A percentile compares a stretch with the other conserved stretches of the same genome.
phyloP scores from a whole-genome alignment of 1,140 invertebrate species.

The Brachionus rubens region DNA sequence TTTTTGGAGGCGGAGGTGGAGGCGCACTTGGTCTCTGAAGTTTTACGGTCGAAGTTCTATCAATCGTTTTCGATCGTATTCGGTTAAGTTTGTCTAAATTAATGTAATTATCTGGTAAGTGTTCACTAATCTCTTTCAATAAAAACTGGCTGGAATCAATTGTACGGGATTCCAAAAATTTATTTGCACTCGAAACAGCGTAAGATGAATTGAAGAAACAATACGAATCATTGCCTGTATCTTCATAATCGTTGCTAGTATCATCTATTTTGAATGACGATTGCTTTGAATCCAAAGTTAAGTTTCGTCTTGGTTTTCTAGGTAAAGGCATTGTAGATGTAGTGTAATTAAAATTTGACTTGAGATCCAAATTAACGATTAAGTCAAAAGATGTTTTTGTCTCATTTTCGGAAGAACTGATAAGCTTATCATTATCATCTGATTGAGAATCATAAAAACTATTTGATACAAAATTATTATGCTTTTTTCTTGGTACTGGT shows the following conservation, averaged over 20 bases:
- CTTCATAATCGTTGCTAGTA: neutral
- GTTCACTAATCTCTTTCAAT: neutral
- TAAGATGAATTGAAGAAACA: neutral
- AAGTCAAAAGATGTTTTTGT: neutral
- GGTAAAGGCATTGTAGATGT: constrained; percentile 40
- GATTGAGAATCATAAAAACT: neutral
- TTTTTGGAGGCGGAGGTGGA: constrained; percentile 32
- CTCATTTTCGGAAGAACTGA: neutral
- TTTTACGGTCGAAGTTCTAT: too few relatives aligned
- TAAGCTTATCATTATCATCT: neutral
- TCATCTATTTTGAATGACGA: too few relatives aligned
- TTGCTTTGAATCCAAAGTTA: too few relatives aligned
- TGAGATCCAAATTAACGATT: neutral
- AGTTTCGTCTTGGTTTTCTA: constrained; percentile 29
- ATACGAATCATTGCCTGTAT: neutral
- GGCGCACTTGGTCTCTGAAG: constrained; percentile 27
- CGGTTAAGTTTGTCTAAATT: too few relatives aligned
- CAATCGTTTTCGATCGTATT: too few relatives aligned
- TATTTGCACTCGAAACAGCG: neutral
- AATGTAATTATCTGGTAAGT: too few relatives aligned
- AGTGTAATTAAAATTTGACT: neutral
- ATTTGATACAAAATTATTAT: neutral
- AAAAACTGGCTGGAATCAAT: neutral
- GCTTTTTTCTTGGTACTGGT: constrained; percentile 14
- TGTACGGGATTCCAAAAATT: neutral